Percentiles rank a stretch among this genome's conserved stretches.
These are phyloP conservation scores for Acanthopleura granulata DNA, from an alignment of 2,888 invertebrate species.

Conservation along the genomic window DNA sequence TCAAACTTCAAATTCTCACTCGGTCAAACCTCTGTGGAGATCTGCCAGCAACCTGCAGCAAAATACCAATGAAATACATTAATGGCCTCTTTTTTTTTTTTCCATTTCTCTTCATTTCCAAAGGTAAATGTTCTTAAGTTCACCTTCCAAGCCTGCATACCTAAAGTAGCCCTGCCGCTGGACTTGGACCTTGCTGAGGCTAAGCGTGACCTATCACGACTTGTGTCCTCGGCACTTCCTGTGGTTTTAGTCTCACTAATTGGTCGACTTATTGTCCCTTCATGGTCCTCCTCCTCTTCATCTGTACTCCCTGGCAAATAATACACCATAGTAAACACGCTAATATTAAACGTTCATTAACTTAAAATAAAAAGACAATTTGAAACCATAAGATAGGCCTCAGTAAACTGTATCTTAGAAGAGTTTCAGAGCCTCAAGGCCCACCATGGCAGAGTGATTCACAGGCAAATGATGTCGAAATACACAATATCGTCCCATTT, in stretches of 20 bases:
- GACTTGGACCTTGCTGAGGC: slow-evolving; percentile 12
- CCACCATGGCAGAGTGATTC: no score
- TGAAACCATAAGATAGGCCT: no score
- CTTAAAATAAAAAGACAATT: neutral
- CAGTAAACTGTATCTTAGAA: no score
- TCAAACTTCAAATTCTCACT: no score
- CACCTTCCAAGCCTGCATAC: neutral
- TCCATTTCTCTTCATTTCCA: neutral
- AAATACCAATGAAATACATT: no score
- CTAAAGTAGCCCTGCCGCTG: slow-evolving; percentile 21
- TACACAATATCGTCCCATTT: no score
- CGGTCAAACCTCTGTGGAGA: no score
- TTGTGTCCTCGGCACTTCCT: slow-evolving; percentile 11
- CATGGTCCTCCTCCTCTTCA: slow-evolving; percentile 49
- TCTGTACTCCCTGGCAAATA: slow-evolving; percentile 19
- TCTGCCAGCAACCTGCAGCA: no score
- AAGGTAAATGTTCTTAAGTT: neutral
- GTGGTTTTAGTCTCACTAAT: slow-evolving; percentile 42
- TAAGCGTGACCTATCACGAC: slow-evolving; percentile 15
- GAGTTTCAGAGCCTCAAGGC: no score
- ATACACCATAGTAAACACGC: neutral
- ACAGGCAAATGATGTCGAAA: no score
- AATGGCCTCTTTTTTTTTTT: no score
- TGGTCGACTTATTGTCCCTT: slow-evolving; percentile 55
- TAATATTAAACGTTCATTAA: slow-evolving; percentile 4